Conservation (phyloP, 2,113 vertebrate genomes). For the Catharus fuscescens region DNA sequence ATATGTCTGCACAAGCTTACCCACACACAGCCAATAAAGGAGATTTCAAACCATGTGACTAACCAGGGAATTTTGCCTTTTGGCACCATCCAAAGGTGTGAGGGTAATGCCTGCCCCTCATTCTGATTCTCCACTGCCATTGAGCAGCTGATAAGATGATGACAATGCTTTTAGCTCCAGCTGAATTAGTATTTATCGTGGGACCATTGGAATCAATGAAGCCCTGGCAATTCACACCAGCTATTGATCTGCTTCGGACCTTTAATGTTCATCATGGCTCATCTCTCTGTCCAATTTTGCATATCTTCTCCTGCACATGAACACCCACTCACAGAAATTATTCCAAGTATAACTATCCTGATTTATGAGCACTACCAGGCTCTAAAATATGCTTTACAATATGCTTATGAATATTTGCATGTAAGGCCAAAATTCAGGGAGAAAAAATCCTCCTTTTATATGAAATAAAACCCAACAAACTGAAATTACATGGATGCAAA, state of each 20-base stretch:
- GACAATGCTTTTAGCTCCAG: background rate
- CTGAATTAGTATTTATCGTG: constrained; percentile 4
- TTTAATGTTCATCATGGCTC: constrained; percentile 23
- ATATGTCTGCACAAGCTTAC: background rate
- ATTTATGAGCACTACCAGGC: background rate
- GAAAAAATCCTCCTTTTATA: background rate
- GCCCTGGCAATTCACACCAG: constrained; percentile 29
- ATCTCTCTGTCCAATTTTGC: background rate
- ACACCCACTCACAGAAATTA: background rate
- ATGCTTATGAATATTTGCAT: background rate
- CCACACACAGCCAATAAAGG: background rate
- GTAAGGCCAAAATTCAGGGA: background rate
- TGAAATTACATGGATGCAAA: background rate
- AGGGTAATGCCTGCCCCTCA: background rate
- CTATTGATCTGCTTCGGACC: background rate
- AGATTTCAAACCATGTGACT: background rate
- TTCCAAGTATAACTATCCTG: background rate
- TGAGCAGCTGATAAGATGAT: background rate
- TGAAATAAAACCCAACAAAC: background rate
- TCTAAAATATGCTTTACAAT: background rate
- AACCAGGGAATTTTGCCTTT: background rate
- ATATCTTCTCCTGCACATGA: background rate
- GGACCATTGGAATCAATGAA: constrained; percentile 20
- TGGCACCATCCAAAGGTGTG: background rate
- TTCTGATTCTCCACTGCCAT: background rate